A percentile compares a stretch with the other conserved stretches of the same genome.
Evolutionary conservation across 2,888 invertebrate species (phyloP).

Genomic region (Euclidia mi): DNA sequence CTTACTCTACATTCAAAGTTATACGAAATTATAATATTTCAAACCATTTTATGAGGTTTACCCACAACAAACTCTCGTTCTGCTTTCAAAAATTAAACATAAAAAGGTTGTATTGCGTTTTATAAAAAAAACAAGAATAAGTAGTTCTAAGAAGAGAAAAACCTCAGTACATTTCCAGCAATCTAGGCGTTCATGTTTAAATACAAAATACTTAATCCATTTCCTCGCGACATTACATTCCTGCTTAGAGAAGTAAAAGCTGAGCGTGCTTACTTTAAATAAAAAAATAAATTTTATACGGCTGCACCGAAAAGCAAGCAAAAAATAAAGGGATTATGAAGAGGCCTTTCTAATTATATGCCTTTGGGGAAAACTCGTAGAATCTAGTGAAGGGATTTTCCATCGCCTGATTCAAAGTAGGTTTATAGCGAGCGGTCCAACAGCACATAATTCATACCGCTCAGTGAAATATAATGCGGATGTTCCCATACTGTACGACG

Average conservation of each 20-base stretch:
- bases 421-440: slow-evolving; percentile 76
- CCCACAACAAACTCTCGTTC: neutral
- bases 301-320: slow-evolving; percentile 20
- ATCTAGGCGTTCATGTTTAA: slow-evolving; percentile 20
- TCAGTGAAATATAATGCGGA: slow-evolving; percentile 87
- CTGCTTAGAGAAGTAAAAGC: slow-evolving; percentile 18
- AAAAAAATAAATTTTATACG: slow-evolving; percentile 20
- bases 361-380: slow-evolving; percentile 47
- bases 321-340: slow-evolving; percentile 38
- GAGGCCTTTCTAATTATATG: slow-evolving; percentile 40
- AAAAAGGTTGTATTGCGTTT: slow-evolving; percentile 2
- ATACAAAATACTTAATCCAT: slow-evolving; percentile 20
- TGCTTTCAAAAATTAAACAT: slow-evolving; percentile 2
- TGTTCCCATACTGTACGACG: slow-evolving; percentile 86
- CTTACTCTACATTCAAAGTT: no score
- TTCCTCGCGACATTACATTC: slow-evolving; percentile 23
- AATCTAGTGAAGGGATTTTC: slow-evolving; percentile 65
- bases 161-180: slow-evolving; percentile 8
- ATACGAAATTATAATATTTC: slow-evolving; percentile 4
- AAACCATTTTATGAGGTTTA: neutral
- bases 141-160: slow-evolving; percentile 8
- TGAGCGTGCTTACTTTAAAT: slow-evolving; percentile 18
- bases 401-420: slow-evolving; percentile 77
- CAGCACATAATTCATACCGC: slow-evolving; percentile 82
- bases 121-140: slow-evolving; percentile 14